A percentile compares a stretch with the other conserved stretches of the same genome.
Evolutionary conservation across 1,140 invertebrate genomes (phyloP).

Genomic region (Drosophila saltans): DNA sequence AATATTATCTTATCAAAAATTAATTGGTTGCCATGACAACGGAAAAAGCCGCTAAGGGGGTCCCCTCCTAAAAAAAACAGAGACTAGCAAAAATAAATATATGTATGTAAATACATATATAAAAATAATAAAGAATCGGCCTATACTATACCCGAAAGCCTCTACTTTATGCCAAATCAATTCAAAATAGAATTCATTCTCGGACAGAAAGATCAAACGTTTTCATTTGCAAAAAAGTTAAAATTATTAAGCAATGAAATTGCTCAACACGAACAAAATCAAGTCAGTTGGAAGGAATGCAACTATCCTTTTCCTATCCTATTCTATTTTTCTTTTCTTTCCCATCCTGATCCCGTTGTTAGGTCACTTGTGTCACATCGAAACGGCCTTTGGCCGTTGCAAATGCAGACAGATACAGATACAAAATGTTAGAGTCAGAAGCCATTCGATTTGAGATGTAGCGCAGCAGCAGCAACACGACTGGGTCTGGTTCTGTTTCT

Average conservation of each 20-base stretch:
- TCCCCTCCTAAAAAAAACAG: conserved; percentile 36
- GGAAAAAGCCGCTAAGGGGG: conserved; percentile 69
- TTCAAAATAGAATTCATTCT: neutral
- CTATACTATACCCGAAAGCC: neutral
- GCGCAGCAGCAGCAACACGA: conserved; percentile 36
- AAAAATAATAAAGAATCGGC: neutral
- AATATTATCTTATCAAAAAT: conserved; percentile 82
- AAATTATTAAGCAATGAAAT: too few relatives aligned
- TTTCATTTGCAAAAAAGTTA: too few relatives aligned
- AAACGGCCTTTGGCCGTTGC: neutral
- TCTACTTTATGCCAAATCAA: neutral
- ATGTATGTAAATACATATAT: too few relatives aligned
- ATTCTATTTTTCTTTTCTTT: too few relatives aligned
- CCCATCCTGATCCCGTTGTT: too few relatives aligned
- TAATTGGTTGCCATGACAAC: conserved; percentile 82
- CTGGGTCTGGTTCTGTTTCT: too few relatives aligned
- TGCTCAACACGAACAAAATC: too few relatives aligned
- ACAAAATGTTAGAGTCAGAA: neutral
- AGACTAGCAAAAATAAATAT: conserved; percentile 35
- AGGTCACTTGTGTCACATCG: too few relatives aligned
- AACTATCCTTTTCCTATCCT: too few relatives aligned
- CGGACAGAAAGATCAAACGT: neutral
- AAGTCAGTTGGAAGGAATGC: too few relatives aligned
- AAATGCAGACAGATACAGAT: conserved; percentile 15
- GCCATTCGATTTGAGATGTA: conserved; percentile 51